Base-by-base conservation (phyloP, 2,888 invertebrate genomes). In the Labia minor region DNA sequence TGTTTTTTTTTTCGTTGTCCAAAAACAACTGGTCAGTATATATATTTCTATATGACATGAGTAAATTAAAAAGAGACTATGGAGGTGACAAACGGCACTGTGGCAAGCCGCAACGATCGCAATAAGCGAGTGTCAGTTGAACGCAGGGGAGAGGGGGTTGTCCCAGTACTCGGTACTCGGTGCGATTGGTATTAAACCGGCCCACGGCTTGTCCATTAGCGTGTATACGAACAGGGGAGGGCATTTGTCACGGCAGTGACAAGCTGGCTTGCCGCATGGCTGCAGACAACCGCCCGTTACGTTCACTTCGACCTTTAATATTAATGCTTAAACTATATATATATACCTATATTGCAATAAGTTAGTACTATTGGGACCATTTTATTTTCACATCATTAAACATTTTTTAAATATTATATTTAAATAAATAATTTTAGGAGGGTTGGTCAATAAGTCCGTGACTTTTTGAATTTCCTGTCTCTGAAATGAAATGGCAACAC, bases 61-160 rank as follows among this genome's bases (percentile, higher is more conserved):
- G 49, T 49, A 49, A 49, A 49, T 49, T 49, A 49, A 49, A 49
- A 49, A 49, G n/a, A 49, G 49, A 11, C 49, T 49, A 11, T 14
- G 49, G 3, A 49, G 49, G 49, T 49, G 49, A 49, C 49, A 49
- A 49, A 49, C 49, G 49, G 26, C 26, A 26, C 26, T 6, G 49
- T 49, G 49, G 49, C 49, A 49, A 49, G 49, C 49, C 49, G 49
- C 49, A 49, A 49, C 49, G 49, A 49, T 49, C 16, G 49, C 49
- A 49, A 49, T 49, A 49, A 49, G 49, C 49, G 49, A n/a, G 49
- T 49, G 49, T 49, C 49, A 49, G 49, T 49, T n/a, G 49, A 16
- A 14, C 6, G 16, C 49, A 4, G 2, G 49, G 8, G 8, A 8
- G 33, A 33, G 33, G 14, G 49, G 49, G 49, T 49, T 3, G 49